These are phyloP conservation scores for Vidua chalybeata DNA, from an alignment of 2,113 vertebrate genomes.

Conservation along the genomic window DNA sequence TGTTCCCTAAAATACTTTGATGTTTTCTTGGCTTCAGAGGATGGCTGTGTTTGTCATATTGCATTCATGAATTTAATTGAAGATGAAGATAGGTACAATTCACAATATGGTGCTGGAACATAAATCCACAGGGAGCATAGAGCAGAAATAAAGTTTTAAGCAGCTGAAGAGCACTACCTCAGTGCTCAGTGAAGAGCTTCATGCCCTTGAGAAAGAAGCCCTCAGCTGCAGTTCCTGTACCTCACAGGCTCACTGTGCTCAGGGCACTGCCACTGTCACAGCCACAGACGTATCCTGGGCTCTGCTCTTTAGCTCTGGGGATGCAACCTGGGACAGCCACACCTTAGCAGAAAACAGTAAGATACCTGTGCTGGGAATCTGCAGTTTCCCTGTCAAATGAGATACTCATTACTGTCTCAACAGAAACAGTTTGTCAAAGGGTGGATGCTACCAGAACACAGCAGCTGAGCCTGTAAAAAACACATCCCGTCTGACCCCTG, in stretches of 20 bases:
- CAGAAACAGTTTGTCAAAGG: neutral
- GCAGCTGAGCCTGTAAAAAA: neutral
- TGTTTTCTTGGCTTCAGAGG: constrained; percentile 25
- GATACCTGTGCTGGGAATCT: neutral
- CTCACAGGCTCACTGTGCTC: neutral
- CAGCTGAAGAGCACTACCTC: constrained; percentile 10
- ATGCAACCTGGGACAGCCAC: neutral
- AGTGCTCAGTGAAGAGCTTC: constrained; percentile 34
- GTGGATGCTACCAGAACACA: neutral
- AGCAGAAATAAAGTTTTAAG: constrained; percentile 29
- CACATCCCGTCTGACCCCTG: neutral
- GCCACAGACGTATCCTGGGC: neutral
- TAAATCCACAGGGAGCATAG: constrained; percentile 50
- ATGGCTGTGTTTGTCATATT: neutral
- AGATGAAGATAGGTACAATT: constrained; percentile 52
- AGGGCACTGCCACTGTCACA: neutral
- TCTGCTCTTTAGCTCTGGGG: neutral
- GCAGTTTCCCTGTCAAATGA: neutral
- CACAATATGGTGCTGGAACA: constrained; percentile 60
- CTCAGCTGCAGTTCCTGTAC: neutral
- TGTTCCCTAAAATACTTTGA: constrained; percentile 14
- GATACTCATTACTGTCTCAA: neutral
- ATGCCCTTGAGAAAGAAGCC: constrained; percentile 35
- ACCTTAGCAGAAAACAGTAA: neutral
- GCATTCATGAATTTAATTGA: constrained; percentile 44